Evolutionary conservation across 2,888 invertebrate species (phyloP).

Genomic region (Drosophila helvetica): DNA sequence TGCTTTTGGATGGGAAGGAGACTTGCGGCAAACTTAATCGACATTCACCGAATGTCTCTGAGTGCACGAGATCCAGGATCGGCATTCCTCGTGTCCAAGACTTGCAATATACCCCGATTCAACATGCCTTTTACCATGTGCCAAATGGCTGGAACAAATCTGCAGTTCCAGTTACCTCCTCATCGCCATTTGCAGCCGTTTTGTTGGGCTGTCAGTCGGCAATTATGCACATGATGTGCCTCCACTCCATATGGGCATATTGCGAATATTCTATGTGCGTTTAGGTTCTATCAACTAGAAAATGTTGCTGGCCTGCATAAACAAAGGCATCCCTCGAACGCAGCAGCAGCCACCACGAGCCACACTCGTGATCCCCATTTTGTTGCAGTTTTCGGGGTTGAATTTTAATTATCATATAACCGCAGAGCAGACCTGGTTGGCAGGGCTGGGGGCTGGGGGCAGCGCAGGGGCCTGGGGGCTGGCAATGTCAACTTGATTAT

Average conservation of each 20-base stretch:
- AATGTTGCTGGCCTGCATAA: slow-evolving; percentile 30
- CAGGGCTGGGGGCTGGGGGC: neutral
- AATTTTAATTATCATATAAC: slow-evolving; percentile 45
- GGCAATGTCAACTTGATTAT: slow-evolving; percentile 70
- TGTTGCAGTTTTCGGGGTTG: slow-evolving; percentile 23
- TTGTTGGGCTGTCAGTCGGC: slow-evolving; percentile 35
- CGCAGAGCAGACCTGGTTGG: slow-evolving; percentile 9
- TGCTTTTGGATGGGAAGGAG: no score
- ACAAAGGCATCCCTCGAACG: slow-evolving; percentile 26
- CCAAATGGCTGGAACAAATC: slow-evolving; percentile 34
- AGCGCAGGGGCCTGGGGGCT: no score
- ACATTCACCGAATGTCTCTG: no score
- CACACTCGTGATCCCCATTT: neutral
- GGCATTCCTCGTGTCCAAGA: no score
- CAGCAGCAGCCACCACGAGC: neutral
- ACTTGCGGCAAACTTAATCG: no score
- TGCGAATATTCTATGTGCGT: slow-evolving; percentile 19
- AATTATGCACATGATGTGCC: slow-evolving; percentile 38
- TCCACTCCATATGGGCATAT: neutral
- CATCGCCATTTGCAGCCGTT: neutral
- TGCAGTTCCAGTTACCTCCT: slow-evolving; percentile 11
- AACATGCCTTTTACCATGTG: neutral
- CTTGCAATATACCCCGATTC: neutral
- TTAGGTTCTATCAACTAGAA: slow-evolving; percentile 25
- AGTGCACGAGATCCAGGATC: no score